Evolutionary conservation across 1,140 invertebrate species (phyloP), one percentile per base, ranked within the genome.

Genomic region (Diprion similis): DNA sequence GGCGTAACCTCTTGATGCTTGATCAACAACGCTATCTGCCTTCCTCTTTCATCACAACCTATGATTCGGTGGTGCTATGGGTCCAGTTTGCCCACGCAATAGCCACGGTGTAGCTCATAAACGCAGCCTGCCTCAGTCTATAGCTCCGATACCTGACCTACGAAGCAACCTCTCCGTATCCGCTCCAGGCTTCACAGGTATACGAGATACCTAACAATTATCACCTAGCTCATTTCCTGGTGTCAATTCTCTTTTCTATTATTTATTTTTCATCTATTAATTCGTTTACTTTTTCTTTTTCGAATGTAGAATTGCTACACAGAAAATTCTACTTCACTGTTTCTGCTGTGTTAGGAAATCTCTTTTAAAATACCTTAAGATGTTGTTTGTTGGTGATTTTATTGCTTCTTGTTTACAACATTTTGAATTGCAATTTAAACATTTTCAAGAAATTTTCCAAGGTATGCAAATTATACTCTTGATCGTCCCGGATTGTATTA

Each of bases 81-180:
- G 83, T 80, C 86, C 88, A 86, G 89, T 87, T 80, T 89, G 89
- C 80, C 90, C 91, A 85, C 90, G 93, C 89, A 95, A 95, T 92
- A 92, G 90, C 89, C 93, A 95, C 87, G 94, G 94, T 84, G 94
- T 95, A 89, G 92, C 92, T 85, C 94, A 94, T 90, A 92, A 93
- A 89, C 91, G 94, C 85, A 92, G 94, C 86, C 91, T 95, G 85
- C 93, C 94, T 83, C 92, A 93, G 88, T 91, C 93, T 83, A 91
- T 92, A 85, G 88, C 89, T 85, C 92, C 94, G 86, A 96, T 96
- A 87, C 95, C 95, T 87, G 94, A 95, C 91, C 92, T 96, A 87
- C 93, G 95, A 87, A 93, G 92, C 89, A 92, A 92, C 89, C 87
- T 92, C 87, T 91, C 91, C 87, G 89, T 91, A 84, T 90, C 90